These are phyloP conservation scores for Noctua janthe DNA, from an alignment of 2,888 invertebrate species.

Conservation along the genomic window DNA sequence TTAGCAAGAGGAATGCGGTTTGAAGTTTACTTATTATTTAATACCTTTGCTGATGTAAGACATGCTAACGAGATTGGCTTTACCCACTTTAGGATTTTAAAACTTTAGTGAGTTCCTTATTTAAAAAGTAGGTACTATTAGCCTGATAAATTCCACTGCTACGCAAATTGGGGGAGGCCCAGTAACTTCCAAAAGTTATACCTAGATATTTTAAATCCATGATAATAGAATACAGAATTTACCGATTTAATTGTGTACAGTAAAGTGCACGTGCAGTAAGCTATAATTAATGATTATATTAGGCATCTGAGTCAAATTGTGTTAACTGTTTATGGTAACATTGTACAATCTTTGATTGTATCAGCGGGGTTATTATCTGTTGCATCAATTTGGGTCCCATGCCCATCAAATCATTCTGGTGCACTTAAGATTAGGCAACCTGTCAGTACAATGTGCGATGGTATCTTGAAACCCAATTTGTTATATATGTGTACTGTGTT, in stretches of 20 bases:
- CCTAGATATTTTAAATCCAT: not conserved
- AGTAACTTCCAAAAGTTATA: not conserved
- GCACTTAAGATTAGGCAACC: conserved; percentile 16
- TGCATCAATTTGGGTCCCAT: not conserved
- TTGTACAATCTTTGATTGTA: conserved; percentile 16
- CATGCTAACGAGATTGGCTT: not conserved
- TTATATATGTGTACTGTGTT: not conserved
- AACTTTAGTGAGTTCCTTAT: not conserved
- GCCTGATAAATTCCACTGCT: not conserved
- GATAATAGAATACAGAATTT: not conserved
- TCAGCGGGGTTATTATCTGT: not conserved
- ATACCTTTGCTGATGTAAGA: conserved; percentile 30
- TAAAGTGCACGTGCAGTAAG: not conserved
- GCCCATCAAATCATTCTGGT: not conserved
- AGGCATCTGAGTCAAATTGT: too few species aligned
- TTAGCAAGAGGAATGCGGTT: conserved; percentile 43
- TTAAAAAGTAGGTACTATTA: not conserved
- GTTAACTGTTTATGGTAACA: not conserved
- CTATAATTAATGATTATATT: conserved; percentile 3
- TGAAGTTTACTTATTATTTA: conserved; percentile 50
- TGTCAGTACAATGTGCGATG: not conserved
- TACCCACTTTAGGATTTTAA: not conserved
- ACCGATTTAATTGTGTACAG: not conserved
- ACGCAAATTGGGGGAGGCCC: not conserved
- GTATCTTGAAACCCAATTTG: conserved; percentile 5